Base-by-base conservation (phyloP, 2,888 invertebrate species). In the Monopis laevigella region DNA sequence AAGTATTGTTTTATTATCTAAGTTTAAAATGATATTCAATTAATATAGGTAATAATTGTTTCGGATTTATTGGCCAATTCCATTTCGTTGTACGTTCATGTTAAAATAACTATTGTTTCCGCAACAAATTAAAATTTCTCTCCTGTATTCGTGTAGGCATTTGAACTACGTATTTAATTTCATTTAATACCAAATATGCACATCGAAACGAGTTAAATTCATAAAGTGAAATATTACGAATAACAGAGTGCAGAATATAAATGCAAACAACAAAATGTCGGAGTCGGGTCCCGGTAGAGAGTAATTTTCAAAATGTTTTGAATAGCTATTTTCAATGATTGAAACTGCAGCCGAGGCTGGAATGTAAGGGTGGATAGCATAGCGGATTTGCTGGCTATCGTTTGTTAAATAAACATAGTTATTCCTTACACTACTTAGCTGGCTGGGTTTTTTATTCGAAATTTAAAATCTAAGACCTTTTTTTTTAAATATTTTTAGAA, bases 241-340 rank as follows among this genome's bases (percentile, higher is more conserved):
- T 29, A 17, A 11, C 40, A n/a, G 13, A 8, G 27, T 12, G 12
- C 17, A 36, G 10, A 36, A 34, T 34, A 18, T 34, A 34, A 34
- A 36, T 36, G 11, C 36, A 36, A 35, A 36, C 36, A 19, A 16
- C 18, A 21, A 40, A 40, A 28, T 39, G 26, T 16, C 16, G 39
- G n/a, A 10, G 16, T 10, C 36, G 24, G 3, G 6, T 12, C 53
- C 63, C 66, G 74, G 69, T 75, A 74, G 72, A 70, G 74, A 80
- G 75, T 72, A 73, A 80, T 75, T 80, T 80, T 80, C 74, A 80
- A 80, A 80, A 75, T 77, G 71, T 77, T 80, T 80, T 78, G 78
- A 75, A 78, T 80, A 70, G 73, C 75, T 73, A 73, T 78, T 78
- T 77, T 75, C 74, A 77, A 74, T 75, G 56, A 73, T 77, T 77